phyloP scores from a whole-genome alignment of 2,888 invertebrate genomes.

The Hartigia nigra region DNA sequence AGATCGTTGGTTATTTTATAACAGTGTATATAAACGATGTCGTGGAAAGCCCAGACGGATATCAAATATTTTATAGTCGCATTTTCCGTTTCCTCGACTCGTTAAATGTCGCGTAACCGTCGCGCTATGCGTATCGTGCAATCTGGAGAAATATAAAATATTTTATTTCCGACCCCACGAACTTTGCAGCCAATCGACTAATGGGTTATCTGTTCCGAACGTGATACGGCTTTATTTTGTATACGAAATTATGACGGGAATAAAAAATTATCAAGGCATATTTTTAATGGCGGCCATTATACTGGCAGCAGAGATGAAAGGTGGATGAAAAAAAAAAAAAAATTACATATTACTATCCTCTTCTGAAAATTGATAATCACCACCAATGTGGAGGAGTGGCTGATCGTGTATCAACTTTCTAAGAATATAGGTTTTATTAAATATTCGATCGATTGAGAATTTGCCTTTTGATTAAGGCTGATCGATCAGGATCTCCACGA shows the following conservation, averaged over 20 bases:
- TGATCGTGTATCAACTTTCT: background rate
- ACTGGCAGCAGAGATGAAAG: background rate
- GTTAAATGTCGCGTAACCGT: background rate
- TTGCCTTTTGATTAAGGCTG: background rate
- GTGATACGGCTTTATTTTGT: background rate
- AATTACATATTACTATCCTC: background rate
- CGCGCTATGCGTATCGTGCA: background rate
- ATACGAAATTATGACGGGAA: background rate
- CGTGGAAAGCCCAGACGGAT: background rate
- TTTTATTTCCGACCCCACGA: background rate
- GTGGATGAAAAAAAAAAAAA: background rate
- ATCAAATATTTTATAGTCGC: background rate
- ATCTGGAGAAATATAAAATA: background rate
- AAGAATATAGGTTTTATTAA: background rate
- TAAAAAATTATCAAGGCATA: background rate
- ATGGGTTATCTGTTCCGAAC: background rate
- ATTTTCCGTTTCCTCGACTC: background rate
- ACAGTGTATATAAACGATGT: background rate
- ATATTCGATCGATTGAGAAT: background rate
- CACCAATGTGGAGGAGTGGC: background rate
- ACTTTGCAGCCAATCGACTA: background rate
- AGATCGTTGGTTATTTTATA: background rate
- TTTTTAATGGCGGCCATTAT: background rate
- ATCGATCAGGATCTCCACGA: background rate
- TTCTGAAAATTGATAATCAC: background rate